phyloP scores from a whole-genome alignment of 2,888 invertebrate genomes.

The Podabrus alpinus region DNA sequence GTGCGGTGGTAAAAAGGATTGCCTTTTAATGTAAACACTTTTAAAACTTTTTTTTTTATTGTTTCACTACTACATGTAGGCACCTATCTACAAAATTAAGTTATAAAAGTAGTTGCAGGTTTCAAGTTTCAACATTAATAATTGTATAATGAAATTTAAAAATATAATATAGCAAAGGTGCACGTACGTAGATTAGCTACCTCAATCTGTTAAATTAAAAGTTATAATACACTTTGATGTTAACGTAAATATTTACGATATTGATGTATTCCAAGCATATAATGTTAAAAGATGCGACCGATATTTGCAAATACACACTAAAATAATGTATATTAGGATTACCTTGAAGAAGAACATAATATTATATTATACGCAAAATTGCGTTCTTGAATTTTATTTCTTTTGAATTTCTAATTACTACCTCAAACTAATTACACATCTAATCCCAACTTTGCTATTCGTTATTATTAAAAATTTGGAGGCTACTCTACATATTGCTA shows the following conservation, averaged over 20 bases:
- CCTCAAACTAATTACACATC: neutral
- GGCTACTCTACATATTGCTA: neutral
- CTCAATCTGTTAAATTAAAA: neutral
- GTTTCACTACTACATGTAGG: neutral
- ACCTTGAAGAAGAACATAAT: neutral
- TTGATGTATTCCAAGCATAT: conserved; percentile 9
- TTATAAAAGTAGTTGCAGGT: no score
- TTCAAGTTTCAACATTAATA: no score
- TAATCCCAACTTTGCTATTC: neutral
- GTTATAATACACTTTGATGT: conserved; percentile 7
- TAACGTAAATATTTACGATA: conserved; percentile 11
- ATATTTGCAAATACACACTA: neutral
- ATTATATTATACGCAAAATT: neutral
- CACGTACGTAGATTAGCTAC: no score
- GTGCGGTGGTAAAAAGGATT: neutral
- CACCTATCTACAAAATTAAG: no score
- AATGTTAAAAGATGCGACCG: conserved; percentile 12
- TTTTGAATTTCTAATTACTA: neutral
- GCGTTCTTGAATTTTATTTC: neutral
- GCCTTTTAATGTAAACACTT: neutral
- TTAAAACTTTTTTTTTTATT: neutral
- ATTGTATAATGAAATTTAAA: no score
- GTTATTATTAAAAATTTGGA: neutral
- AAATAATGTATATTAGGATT: neutral
- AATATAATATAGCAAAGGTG: neutral